Conservation (phyloP, 2,113 vertebrate genomes). For the Trochalopteron elliotii region DNA sequence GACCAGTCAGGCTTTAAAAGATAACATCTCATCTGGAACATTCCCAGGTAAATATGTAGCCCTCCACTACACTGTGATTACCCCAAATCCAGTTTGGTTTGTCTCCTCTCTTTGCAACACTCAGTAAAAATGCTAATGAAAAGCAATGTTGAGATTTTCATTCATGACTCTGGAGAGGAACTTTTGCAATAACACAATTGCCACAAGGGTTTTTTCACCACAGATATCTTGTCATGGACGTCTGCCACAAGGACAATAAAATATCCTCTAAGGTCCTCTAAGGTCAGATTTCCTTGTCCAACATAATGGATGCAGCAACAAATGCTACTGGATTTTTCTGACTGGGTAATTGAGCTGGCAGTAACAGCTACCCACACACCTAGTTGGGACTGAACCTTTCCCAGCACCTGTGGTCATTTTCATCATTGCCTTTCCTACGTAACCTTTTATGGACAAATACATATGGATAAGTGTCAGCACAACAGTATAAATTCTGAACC, state of each 20-base stretch:
- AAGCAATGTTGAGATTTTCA: not conserved
- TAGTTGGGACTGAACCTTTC: not conserved
- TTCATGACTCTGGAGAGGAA: not conserved
- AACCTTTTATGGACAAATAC: not conserved
- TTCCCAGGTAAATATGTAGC: not conserved
- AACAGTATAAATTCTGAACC: not conserved
- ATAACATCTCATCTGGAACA: not conserved
- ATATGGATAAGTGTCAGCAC: not conserved
- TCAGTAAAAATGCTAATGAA: not conserved
- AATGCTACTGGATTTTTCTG: not conserved
- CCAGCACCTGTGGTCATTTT: not conserved
- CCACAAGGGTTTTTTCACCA: fast-evolving
- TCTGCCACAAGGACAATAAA: not conserved
- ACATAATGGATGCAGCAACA: not conserved
- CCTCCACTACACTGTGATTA: not conserved
- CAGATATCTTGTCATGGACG: not conserved
- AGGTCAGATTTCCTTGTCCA: not conserved
- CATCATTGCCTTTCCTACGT: not conserved
- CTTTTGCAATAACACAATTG: not conserved
- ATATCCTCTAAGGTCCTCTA: not conserved
- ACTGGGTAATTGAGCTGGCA: not conserved
- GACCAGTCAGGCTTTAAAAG: not conserved
- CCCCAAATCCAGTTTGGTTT: not conserved
- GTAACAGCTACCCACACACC: fast-evolving
- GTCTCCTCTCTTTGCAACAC: not conserved